Evolutionary conservation across 2,113 vertebrate species (phyloP).

Genomic region (Peucedramus taeniatus): DNA sequence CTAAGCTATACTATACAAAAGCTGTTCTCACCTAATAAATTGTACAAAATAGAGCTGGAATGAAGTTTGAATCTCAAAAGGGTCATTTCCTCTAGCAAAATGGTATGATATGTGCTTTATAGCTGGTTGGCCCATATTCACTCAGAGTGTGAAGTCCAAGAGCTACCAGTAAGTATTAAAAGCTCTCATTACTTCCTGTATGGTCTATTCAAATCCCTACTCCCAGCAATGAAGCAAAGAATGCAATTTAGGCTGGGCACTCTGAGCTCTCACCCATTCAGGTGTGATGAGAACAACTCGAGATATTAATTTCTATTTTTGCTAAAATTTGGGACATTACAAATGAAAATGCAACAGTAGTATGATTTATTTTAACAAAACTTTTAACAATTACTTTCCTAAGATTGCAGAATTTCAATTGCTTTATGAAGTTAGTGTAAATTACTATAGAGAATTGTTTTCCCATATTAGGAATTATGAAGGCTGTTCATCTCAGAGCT

Average conservation of each 20-base stretch:
- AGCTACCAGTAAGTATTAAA: neutral
- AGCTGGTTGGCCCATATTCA: neutral
- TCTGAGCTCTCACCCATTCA: neutral
- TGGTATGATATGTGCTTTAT: neutral
- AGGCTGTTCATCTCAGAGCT: neutral
- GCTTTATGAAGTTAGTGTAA: neutral
- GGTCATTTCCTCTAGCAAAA: neutral
- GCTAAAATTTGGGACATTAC: neutral
- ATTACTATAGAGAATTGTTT: neutral
- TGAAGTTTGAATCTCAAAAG: constrained; percentile 10
- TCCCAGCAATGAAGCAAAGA: neutral
- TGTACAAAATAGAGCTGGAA: neutral
- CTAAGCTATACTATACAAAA: constrained; percentile 8
- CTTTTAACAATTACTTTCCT: neutral
- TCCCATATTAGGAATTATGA: neutral
- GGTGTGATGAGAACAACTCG: neutral
- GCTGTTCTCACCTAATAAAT: constrained; percentile 33
- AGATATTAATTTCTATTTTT: neutral
- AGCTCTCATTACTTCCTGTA: neutral
- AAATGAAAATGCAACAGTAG: neutral
- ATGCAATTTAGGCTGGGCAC: neutral
- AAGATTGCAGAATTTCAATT: neutral
- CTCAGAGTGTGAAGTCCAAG: neutral
- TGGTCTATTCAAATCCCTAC: neutral
- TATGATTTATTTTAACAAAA: neutral